These are phyloP conservation scores for Dasysyrphus tricinctus DNA, from an alignment of 2,888 invertebrate genomes.

Conservation along the genomic window DNA sequence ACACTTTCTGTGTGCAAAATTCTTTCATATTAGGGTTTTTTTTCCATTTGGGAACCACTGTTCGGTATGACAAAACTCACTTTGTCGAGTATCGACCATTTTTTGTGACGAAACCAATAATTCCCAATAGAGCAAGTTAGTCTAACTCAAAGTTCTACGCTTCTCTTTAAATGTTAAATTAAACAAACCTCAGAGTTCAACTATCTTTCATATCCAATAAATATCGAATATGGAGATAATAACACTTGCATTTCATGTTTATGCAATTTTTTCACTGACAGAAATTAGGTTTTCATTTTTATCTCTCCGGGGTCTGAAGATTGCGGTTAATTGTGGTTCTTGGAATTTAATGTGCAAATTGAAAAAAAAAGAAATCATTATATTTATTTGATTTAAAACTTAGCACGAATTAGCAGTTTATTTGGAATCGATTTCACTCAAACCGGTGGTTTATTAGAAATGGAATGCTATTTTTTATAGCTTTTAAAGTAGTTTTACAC, in stretches of 20 bases:
- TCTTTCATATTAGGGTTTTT: too few relatives aligned
- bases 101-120: too few relatives aligned
- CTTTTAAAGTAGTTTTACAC: not conserved
- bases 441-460: not conserved
- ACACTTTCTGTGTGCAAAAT: too few relatives aligned
- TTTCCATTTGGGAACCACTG: too few relatives aligned
- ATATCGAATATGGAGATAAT: not conserved
- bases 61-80: too few relatives aligned
- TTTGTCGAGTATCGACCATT: too few relatives aligned
- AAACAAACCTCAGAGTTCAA: not conserved
- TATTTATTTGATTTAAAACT: conserved; percentile 23
- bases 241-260: not conserved
- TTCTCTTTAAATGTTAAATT: too few relatives aligned
- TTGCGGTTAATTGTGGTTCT: not conserved
- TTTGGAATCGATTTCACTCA: not conserved
- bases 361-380: not conserved
- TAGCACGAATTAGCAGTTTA: conserved; percentile 22
- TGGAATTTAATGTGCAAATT: not conserved
- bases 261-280: not conserved
- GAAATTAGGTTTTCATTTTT: not conserved
- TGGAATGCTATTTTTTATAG: not conserved
- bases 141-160: too few relatives aligned
- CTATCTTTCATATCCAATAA: not conserved
- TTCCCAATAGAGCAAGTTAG: too few relatives aligned
- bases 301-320: not conserved